Evolutionary conservation across 2,888 invertebrate species (phyloP), one percentile per base, ranked within the genome.

Genomic region (Dicranocentrus wangi): DNA sequence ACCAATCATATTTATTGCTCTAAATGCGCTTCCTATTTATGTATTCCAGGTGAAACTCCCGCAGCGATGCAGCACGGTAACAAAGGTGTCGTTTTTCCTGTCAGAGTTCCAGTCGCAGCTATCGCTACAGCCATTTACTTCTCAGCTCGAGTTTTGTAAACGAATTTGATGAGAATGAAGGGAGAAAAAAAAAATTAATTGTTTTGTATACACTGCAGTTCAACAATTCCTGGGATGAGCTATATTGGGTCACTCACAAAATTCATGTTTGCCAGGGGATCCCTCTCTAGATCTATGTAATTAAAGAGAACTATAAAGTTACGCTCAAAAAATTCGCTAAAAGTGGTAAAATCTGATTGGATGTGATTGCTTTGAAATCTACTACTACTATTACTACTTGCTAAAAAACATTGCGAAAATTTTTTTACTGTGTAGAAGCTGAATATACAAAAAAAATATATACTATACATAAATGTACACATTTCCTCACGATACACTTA

Each of bases 51-150:
- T 19, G 87, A 87, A 58, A 86, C 84, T 13, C 86, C 87, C 1
- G 87, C 87, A 10, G 86, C 86, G 15, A 85, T 87, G 86, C 87
- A 87, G 63, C 86, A 86, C 60, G 85, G 86, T 27, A 72, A 79
- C 32, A 75, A 39, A 21, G 81, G 21, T 1, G 32, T 53, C 15
- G 15, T 53, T 42, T 55, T 69, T 53, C 75, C 81, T n/a, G 0
- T 55, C 25, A 39, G 65, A 53, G 53, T 80, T 23, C 80, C 72
- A 27, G 17, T 75, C 19, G 70, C 19, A 19, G 42, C 25, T 13
- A 25, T 81, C 19, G 72, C 65, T 32, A 23, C 65, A 2, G 15
- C 61, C 51, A 47, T 80, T 32, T 66, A 51, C 23, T 55, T 79
- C 15, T 73, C 66, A 51, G 3, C 80, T 25, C 68, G 39, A 19